Base-by-base conservation (phyloP, 2,888 invertebrate species). In the Drosophila lacicola region DNA sequence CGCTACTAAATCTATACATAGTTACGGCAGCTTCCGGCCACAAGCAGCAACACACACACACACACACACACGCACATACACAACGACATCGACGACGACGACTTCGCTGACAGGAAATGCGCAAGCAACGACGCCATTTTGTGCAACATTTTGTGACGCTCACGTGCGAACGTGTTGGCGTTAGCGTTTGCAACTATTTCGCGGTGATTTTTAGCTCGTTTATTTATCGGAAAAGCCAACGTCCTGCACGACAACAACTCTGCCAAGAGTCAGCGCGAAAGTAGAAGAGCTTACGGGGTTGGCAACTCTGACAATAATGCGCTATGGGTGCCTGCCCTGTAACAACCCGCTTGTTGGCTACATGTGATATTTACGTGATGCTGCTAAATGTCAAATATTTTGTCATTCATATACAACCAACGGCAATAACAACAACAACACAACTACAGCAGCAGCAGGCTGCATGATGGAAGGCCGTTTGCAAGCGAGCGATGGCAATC, bases 381-480 rank as follows among this genome's bases (percentile, higher is more conserved):
- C 84, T 83, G 77, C 82, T 86, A 86, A 86, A 86, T 86, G 83
- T 86, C 83, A 83, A 83, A 83, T 81, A 83, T 83, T 83, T 83
- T 83, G 87, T 86, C 84, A 82, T 67, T 63, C 71, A 41, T 47
- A 57, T 53, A 50, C 60, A 58, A 42, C 19, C 49, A 45, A n/a
- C 33, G 36, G 5, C 14, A 14, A 25, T 11, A 19, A 17, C 41
- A 37, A n/a, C 29, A 56, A 8, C 17, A 17, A 17, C 39, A 39
- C n/a, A 39, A 11, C 46, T 11, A 34, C 17, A 25, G 25, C 34
- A 17, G 46, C 55, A 17, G 6, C 17, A 39, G 21, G 45, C 36
- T 25, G 25, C 36, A 37, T 37, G 55, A 47, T 56, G 21, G 54
- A 39, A 61, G 41, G 19, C 14, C 25, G 50, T 45, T 45, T 41